Percentiles rank a stretch among this genome's conserved stretches.
Evolutionary conservation across 2,797 vertebrate species (phyloP).

Genomic region (Acestrorhynchus altus): DNA sequence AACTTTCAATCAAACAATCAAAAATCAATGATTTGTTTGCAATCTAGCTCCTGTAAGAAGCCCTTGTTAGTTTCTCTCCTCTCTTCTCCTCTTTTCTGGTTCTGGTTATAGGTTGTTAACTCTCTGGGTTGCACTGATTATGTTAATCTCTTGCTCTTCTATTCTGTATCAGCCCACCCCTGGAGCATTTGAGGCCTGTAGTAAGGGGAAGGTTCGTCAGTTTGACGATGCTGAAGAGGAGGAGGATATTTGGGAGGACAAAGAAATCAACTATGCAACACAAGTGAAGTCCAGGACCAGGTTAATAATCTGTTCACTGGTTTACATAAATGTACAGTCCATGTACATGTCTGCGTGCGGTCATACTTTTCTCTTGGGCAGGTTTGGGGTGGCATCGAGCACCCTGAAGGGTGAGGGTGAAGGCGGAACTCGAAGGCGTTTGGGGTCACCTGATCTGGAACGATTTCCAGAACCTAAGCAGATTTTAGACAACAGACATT

Average conservation of each 20-base stretch:
- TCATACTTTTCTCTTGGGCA: not conserved
- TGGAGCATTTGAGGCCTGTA: slow-evolving; percentile 92
- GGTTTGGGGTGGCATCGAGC: slow-evolving; percentile 49
- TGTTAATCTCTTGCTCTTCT: not conserved
- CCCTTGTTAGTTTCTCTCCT: not conserved
- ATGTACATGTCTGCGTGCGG: not conserved
- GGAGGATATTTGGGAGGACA: slow-evolving; percentile 97
- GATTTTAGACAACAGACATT: slow-evolving; percentile 33
- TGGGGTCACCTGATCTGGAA: slow-evolving; percentile 52
- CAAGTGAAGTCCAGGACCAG: slow-evolving; percentile 90
- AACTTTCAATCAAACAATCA: no score
- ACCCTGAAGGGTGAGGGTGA: slow-evolving; percentile 23
- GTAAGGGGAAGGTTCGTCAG: slow-evolving; percentile 89
- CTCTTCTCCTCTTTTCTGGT: not conserved
- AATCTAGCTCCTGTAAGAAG: no score
- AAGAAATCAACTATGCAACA: slow-evolving; percentile 87
- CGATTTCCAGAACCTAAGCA: slow-evolving; percentile 49
- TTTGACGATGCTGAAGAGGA: slow-evolving; percentile 93
- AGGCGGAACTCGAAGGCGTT: slow-evolving; percentile 7
- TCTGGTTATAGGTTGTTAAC: not conserved
- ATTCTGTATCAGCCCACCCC: slow-evolving; percentile 80
- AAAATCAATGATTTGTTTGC: no score
- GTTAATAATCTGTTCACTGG: slow-evolving; percentile 63
- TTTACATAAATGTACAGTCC: not conserved
- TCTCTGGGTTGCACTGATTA: not conserved